These are phyloP conservation scores for Microcebus ravelobensis DNA, from an alignment of 2,113 vertebrate species.

Conservation along the genomic window DNA sequence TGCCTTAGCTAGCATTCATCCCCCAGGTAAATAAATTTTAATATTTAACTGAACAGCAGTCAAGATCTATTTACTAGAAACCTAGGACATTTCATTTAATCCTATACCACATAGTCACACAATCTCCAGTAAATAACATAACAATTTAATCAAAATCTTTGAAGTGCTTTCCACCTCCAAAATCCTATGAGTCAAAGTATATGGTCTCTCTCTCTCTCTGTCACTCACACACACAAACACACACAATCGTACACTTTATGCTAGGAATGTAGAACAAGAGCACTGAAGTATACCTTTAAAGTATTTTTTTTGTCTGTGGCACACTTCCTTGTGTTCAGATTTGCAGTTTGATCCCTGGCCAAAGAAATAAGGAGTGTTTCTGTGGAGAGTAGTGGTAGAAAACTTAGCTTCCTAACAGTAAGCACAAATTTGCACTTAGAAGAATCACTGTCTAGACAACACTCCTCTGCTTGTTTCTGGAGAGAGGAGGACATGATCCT, in stretches of 20 bases:
- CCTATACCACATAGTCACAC: background rate
- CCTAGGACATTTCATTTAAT: slow-evolving; percentile 13
- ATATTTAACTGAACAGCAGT: slow-evolving; percentile 40
- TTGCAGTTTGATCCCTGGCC: slow-evolving; percentile 12
- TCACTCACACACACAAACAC: background rate
- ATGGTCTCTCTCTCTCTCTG: too few species aligned
- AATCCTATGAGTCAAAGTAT: background rate
- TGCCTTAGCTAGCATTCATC: slow-evolving; percentile 48
- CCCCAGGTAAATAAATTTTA: slow-evolving; percentile 42
- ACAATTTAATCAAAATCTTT: background rate
- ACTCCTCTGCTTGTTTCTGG: background rate
- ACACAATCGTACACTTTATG: background rate
- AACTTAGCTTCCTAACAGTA: background rate
- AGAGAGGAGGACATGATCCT: background rate
- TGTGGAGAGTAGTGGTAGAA: background rate
- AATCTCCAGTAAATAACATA: background rate
- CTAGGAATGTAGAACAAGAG: background rate
- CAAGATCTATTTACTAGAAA: slow-evolving; percentile 35
- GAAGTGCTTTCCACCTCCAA: background rate
- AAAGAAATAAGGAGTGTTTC: background rate
- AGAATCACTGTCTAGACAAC: background rate
- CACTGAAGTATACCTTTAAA: background rate
- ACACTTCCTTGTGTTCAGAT: background rate
- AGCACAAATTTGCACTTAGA: background rate
- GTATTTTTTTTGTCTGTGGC: background rate